phyloP scores from a whole-genome alignment of 2,113 vertebrate species.

The Muntiacus reevesi region DNA sequence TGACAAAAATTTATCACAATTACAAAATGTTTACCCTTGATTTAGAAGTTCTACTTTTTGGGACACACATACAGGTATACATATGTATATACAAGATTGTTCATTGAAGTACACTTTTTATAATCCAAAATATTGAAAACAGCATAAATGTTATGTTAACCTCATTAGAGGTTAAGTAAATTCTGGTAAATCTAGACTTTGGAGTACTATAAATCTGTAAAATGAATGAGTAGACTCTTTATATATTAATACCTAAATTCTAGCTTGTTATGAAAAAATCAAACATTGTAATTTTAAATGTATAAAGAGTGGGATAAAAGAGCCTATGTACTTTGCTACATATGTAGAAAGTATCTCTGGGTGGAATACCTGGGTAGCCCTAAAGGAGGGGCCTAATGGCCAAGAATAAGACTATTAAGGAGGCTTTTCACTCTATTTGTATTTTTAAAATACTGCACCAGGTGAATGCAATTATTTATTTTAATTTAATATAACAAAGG shows the following conservation, averaged over 20 bases:
- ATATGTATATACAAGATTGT: background rate
- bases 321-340: background rate
- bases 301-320: background rate
- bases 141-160: background rate
- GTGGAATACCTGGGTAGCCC: background rate
- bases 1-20: background rate
- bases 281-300: background rate
- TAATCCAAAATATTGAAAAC: constrained; percentile 1
- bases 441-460: background rate
- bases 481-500: background rate
- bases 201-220: background rate
- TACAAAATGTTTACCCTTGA: background rate
- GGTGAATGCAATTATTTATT: background rate
- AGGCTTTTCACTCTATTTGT: background rate
- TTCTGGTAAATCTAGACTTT: background rate
- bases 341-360: background rate
- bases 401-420: background rate
- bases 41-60: background rate
- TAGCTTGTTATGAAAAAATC: background rate
- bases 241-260: background rate
- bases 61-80: background rate
- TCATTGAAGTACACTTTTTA: background rate
- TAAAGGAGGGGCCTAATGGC: background rate
- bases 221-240: background rate
- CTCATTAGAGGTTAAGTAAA: background rate